phyloP scores from a whole-genome alignment of 1,140 invertebrate species.

The Drosophila truncata region DNA sequence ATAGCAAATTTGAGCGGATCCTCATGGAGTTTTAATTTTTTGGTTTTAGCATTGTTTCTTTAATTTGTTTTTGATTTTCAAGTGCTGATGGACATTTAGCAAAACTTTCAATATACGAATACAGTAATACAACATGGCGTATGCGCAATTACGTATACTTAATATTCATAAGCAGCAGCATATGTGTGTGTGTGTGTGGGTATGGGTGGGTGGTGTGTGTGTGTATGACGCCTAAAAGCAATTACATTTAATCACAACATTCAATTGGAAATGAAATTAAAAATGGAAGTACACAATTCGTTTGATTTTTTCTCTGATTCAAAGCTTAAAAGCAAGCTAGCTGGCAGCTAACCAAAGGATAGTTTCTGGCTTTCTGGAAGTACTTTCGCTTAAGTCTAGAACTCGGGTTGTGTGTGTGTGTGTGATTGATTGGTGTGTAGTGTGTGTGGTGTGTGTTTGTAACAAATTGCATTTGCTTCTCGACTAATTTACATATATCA shows the following conservation, averaged over 20 bases:
- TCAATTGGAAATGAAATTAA: constrained; percentile 65
- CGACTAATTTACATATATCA: constrained; percentile 77
- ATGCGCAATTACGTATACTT: constrained; percentile 57
- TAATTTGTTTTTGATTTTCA: constrained; percentile 64
- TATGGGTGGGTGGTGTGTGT: constrained; percentile 37
- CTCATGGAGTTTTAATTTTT: constrained; percentile 19
- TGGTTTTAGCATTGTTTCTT: constrained; percentile 13
- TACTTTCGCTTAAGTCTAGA: constrained; percentile 53
- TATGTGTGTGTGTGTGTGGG: constrained; percentile 46
- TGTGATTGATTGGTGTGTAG: constrained; percentile 42
- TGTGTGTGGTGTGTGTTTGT: constrained; percentile 48
- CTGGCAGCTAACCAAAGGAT: constrained; percentile 39
- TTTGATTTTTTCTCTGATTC: constrained; percentile 40
- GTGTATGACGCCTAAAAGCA: constrained; percentile 64
- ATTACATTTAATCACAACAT: constrained; percentile 78
- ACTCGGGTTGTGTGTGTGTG: constrained; percentile 53
- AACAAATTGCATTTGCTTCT: constrained; percentile 70
- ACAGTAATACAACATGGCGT: constrained; percentile 55
- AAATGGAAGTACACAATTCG: constrained; percentile 49
- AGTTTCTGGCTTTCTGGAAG: constrained; percentile 46
- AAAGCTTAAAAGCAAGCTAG: constrained; percentile 45
- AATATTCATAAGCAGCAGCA: constrained; percentile 38
- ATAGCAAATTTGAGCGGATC: constrained; percentile 61
- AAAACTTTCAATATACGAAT: constrained; percentile 76
- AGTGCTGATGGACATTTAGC: constrained; percentile 77